Conservation (phyloP, 2,888 invertebrate species). For the Cephus nigrinus region DNA sequence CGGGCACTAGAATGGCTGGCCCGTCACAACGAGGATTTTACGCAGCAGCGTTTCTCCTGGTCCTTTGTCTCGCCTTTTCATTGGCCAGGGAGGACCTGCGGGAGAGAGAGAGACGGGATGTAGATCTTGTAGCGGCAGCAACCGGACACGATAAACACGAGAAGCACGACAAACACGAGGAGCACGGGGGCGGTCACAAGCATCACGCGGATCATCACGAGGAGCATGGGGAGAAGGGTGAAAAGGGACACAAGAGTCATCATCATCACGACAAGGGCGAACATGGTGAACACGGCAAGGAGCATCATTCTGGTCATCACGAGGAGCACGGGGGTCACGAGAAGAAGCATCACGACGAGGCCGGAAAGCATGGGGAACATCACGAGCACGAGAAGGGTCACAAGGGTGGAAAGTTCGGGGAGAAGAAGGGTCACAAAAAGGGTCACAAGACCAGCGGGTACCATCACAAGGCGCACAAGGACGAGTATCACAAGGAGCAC, state of each 20-base stretch:
- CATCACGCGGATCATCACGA: constrained; percentile 77
- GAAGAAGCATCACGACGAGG: constrained; percentile 75
- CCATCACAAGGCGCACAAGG: constrained; percentile 83
- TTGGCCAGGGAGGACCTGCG: constrained; percentile 11
- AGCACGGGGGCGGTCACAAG: constrained; percentile 77
- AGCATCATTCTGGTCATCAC: constrained; percentile 72
- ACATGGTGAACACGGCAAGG: constrained; percentile 72
- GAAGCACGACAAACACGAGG: constrained; percentile 69
- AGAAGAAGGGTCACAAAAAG: constrained; percentile 81
- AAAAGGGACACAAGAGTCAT: constrained; percentile 81
- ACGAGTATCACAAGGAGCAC: constrained; percentile 82
- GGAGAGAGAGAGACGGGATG: constrained; percentile 5
- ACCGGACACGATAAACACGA: constrained; percentile 67
- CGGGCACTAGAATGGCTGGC: constrained; percentile 13
- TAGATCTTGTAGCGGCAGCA: constrained; percentile 69
- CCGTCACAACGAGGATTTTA: background rate
- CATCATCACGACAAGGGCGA: constrained; percentile 79
- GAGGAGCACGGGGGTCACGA: constrained; percentile 74
- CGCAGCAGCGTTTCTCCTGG: constrained; percentile 4
- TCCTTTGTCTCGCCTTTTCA: constrained; percentile 2
- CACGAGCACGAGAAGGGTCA: constrained; percentile 77
- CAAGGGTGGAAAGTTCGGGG: constrained; percentile 77
- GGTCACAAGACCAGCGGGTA: constrained; percentile 83
- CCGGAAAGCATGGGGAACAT: constrained; percentile 73
- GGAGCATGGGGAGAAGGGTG: constrained; percentile 80